phyloP scores from a whole-genome alignment of 2,888 invertebrate species.

The Tortricodes alternella region DNA sequence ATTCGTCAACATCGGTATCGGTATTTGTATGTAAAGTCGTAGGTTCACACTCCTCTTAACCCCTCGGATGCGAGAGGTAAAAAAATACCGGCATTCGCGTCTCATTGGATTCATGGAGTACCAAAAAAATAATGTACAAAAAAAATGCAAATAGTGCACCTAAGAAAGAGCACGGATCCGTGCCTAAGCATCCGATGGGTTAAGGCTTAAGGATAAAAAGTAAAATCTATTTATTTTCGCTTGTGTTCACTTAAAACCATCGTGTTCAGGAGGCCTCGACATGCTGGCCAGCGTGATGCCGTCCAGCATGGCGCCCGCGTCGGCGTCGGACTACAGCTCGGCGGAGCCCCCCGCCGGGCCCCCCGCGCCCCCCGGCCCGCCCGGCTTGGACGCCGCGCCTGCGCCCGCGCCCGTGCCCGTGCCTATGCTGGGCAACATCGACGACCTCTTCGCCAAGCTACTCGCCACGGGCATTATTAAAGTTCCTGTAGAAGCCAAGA shows the following conservation, averaged over 20 bases:
- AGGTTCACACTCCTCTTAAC: no score
- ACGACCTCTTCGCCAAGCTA: conserved; percentile 92
- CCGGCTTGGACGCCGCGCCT: conserved; percentile 56
- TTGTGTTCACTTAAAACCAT: background rate
- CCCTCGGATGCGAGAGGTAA: no score
- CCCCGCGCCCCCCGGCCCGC: conserved; percentile 68
- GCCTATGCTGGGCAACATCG: conserved; percentile 72
- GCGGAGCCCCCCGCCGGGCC: conserved; percentile 65
- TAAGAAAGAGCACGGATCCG: no score
- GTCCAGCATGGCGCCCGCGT: conserved; percentile 81
- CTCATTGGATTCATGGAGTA: no score
- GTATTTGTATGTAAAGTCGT: no score
- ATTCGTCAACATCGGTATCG: no score
- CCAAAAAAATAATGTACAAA: no score
- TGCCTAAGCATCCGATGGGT: no score
- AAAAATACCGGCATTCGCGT: no score
- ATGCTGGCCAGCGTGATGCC: conserved; percentile 86
- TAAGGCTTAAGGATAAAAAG: no score
- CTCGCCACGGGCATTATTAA: conserved; percentile 87
- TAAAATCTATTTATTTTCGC: no score
- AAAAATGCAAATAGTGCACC: no score
- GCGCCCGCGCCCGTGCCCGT: conserved; percentile 44
- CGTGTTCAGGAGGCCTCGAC: conserved; percentile 79
- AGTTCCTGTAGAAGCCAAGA: conserved; percentile 29
- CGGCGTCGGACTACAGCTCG: conserved; percentile 81